Percentiles rank a stretch among this genome's conserved stretches.
phyloP scores from a whole-genome alignment of 2,113 vertebrate species.

The Stercorarius parasiticus region DNA sequence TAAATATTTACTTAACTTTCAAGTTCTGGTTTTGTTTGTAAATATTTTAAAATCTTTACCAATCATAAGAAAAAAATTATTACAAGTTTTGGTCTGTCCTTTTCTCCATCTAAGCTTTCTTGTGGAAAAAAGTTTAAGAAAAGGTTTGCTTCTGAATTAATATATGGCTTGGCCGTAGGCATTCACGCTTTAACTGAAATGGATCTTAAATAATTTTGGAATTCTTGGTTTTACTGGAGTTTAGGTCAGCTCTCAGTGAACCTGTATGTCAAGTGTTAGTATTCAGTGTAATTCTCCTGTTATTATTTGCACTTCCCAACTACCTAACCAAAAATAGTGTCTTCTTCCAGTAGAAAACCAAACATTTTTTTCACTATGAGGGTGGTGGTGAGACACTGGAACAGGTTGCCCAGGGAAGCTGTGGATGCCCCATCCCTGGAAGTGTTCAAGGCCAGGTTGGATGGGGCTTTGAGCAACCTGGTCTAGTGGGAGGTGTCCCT shows the following conservation, averaged over 20 bases:
- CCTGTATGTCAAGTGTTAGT: background rate
- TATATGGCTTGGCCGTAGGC: background rate
- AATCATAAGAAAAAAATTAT: background rate
- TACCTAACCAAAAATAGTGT: background rate
- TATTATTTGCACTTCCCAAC: conserved; percentile 16
- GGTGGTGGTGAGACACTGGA: no score
- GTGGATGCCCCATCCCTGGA: no score
- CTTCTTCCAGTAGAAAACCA: background rate
- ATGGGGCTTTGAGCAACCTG: no score
- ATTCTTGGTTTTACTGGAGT: conserved; percentile 19
- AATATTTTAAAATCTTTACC: background rate
- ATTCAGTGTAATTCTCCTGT: conserved; percentile 16
- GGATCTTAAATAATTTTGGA: background rate
- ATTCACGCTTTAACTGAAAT: conserved; percentile 30
- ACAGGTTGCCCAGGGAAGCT: no score
- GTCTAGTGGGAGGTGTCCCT: no score
- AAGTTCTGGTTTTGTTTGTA: background rate
- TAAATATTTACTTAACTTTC: background rate
- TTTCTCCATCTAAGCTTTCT: background rate
- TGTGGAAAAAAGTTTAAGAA: background rate
- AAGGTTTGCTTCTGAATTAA: background rate
- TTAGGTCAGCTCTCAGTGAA: conserved; percentile 36
- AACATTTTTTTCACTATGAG: background rate
- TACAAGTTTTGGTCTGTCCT: background rate
- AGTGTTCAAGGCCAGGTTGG: no score